Conservation (phyloP, 2,797 vertebrate genomes). For the Amniataba percoides region DNA sequence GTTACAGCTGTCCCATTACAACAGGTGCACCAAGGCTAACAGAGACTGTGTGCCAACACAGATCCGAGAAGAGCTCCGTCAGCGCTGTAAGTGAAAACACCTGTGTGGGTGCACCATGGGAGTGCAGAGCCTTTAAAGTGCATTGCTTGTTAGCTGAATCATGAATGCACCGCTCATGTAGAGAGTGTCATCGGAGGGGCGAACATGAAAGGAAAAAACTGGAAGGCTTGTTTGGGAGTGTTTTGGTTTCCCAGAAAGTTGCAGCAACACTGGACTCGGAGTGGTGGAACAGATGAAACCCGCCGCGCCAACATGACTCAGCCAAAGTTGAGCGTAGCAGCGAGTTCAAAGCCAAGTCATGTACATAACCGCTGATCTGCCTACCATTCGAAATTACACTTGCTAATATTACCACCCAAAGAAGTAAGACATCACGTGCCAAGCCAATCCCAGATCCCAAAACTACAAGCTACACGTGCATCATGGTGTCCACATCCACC, state of each 20-base stretch:
- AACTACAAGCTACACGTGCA: too few relatives aligned
- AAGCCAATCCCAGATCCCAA: too few relatives aligned
- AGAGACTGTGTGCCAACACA: neutral
- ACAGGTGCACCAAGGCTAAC: constrained; percentile 20
- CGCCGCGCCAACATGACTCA: neutral
- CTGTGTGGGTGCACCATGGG: constrained; percentile 9
- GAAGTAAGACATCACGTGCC: neutral
- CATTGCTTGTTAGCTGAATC: neutral
- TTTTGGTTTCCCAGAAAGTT: neutral
- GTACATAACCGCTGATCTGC: neutral
- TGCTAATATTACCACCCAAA: neutral
- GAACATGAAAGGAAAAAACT: neutral
- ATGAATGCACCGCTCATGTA: neutral
- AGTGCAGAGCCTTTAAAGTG: constrained; percentile 6
- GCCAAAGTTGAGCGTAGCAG: neutral
- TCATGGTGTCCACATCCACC: neutral
- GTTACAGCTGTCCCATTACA: neutral
- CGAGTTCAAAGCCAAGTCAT: constrained; percentile 8
- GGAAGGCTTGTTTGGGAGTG: neutral
- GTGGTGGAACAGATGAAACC: neutral
- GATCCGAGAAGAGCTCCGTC: neutral
- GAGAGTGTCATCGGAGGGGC: too few relatives aligned
- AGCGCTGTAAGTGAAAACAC: constrained; percentile 38
- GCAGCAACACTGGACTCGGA: constrained; percentile 1
- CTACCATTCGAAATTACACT: too few relatives aligned